Conservation (phyloP, 2,113 vertebrate genomes). For the Chroicocephalus ridibundus region DNA sequence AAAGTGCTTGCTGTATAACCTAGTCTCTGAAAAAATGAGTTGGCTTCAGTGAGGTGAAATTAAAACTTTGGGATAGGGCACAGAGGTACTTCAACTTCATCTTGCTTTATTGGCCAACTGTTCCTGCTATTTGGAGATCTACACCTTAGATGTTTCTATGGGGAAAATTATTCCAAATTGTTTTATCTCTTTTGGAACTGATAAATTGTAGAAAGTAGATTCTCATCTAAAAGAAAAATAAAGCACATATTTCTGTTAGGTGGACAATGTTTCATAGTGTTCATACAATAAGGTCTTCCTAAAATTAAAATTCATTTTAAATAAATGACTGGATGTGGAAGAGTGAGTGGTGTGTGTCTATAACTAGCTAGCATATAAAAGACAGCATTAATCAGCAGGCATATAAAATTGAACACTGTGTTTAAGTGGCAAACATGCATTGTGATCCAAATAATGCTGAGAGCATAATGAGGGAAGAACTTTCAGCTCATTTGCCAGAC, state of each 20-base stretch:
- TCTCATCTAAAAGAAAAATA: neutral
- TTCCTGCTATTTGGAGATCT: neutral
- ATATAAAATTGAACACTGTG: neutral
- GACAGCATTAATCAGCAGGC: neutral
- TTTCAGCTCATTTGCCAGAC: neutral
- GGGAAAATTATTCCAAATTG: neutral
- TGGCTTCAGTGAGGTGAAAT: constrained; percentile 4
- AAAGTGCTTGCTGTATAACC: neutral
- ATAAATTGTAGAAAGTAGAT: neutral
- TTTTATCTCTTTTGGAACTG: neutral
- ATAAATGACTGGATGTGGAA: neutral
- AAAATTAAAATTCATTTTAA: neutral
- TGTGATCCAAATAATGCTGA: constrained; percentile 6
- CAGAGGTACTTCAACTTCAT: neutral
- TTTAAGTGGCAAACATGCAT: neutral
- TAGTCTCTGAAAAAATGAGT: neutral
- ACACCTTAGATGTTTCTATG: neutral
- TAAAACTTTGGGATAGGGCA: neutral
- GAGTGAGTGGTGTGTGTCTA: neutral
- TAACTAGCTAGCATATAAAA: neutral
- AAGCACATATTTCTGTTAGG: neutral
- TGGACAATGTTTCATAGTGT: neutral
- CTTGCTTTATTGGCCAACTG: neutral
- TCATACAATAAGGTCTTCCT: neutral
- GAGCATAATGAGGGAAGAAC: neutral